A percentile compares a stretch with the other conserved stretches of the same genome.
Evolutionary conservation across 2,797 vertebrate species (phyloP).

Genomic region (Thaleichthys pacificus): DNA sequence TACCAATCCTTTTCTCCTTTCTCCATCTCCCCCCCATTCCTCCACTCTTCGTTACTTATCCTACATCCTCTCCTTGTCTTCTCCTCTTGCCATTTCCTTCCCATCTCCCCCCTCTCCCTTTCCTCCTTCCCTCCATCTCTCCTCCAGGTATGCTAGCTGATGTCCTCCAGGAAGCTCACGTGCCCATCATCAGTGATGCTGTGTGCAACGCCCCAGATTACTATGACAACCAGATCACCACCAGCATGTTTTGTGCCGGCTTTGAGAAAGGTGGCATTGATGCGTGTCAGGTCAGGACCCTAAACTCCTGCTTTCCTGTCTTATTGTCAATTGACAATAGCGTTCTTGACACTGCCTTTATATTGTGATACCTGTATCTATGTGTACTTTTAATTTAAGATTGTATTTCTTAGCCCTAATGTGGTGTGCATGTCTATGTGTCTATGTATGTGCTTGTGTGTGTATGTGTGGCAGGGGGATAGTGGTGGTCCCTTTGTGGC

Average conservation of each 20-base stretch:
- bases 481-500: slow-evolving; percentile 89
- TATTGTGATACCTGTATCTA: too few relatives aligned
- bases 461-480: slow-evolving; percentile 77
- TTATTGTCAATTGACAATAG: too few relatives aligned
- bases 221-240: slow-evolving; percentile 89
- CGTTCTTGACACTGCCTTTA: not conserved
- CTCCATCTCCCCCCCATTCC: too few relatives aligned
- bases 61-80: not conserved
- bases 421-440: not conserved
- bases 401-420: not conserved
- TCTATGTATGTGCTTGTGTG: not conserved
- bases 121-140: slow-evolving; percentile 11
- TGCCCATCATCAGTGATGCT: slow-evolving; percentile 85
- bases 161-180: slow-evolving; percentile 83
- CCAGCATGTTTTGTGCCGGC: slow-evolving; percentile 92
- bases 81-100: not conserved
- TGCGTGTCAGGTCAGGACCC: slow-evolving; percentile 82
- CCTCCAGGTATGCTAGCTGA: slow-evolving; percentile 80
- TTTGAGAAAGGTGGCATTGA: slow-evolving; percentile 88
- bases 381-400: too few relatives aligned
- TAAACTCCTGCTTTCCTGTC: too few relatives aligned
- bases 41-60: not conserved
- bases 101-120: not conserved
- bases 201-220: slow-evolving; percentile 87
- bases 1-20: not conserved